These are phyloP conservation scores for Drosophila villosipedis DNA, from an alignment of 2,888 invertebrate species.

Conservation along the genomic window DNA sequence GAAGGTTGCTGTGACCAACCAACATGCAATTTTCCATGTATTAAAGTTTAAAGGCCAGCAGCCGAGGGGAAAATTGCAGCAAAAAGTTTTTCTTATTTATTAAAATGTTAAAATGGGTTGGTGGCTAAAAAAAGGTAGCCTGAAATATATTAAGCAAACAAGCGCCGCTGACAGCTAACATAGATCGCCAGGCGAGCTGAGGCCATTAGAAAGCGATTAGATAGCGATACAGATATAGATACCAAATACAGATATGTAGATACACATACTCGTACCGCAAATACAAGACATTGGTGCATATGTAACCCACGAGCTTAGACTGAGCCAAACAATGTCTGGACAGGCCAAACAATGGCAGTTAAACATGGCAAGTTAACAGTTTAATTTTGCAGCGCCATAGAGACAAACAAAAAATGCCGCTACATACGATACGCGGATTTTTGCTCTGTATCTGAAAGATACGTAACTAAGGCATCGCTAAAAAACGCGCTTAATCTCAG, in stretches of 20 bases:
- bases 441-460: constrained; percentile 67
- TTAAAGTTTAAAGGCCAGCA: constrained; percentile 74
- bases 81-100: constrained; percentile 81
- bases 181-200: constrained; percentile 74
- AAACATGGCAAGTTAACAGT: constrained; percentile 82
- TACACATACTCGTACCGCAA: constrained; percentile 30
- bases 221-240: constrained; percentile 77
- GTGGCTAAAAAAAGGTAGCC: constrained; percentile 39
- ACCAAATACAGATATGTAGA: constrained; percentile 48
- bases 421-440: constrained; percentile 66
- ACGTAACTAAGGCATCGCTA: constrained; percentile 56
- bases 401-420: constrained; percentile 71
- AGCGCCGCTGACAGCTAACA: constrained; percentile 75
- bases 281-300: constrained; percentile 51
- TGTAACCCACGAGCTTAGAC: constrained; percentile 70
- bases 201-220: constrained; percentile 81
- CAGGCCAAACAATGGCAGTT: constrained; percentile 80
- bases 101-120: constrained; percentile 73
- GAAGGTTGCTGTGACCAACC: constrained; percentile 67
- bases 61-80: constrained; percentile 23
- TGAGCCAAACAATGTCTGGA: constrained; percentile 58
- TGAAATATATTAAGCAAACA: constrained; percentile 78
- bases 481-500: constrained; percentile 75
- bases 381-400: constrained; percentile 68
- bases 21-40: constrained; percentile 73